Base-by-base conservation (phyloP, 2,797 vertebrate species). In the Leucoraja ocellata region DNA sequence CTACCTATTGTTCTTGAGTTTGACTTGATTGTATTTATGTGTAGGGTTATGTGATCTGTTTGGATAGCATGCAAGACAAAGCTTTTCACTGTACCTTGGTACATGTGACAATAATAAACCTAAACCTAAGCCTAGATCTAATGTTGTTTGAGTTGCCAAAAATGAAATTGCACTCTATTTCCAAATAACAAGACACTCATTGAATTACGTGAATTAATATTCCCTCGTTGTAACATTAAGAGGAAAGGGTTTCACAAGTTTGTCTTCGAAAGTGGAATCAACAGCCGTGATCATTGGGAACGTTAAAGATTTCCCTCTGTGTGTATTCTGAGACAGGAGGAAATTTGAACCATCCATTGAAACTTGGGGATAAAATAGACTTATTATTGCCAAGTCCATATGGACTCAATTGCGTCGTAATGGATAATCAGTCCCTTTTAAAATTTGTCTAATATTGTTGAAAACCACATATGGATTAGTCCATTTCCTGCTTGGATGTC, bases 391-490 rank as follows among this genome's bases (percentile, higher is more conserved):
- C 95, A 96, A 95, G 96, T 96, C 96, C 97, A 97, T 95, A 97
- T 96, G 97, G 97, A 97, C 96, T 96, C 96, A 96, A 96, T 96
- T 96, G 95, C 95, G 96, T 95, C 96, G 96, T 97, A 96, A 96
- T 96, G 96, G 96, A 96, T 96, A 96, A 97, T 97, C 96, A 97
- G 95, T 96, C 96, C 95, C 95, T 96, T 96, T 97, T 96, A 96
- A 39, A 71, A 96, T 97, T 96, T 95, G 96, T 96, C 96, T 97
- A 96, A 97, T 97, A 97, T 96, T 97, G 97, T 97, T 96, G 97
- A 95, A 97, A 97, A 96, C 96, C 96, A 96, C 96, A 95, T 97
- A 97, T 96, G 96, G 96, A 97, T 98, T 97, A 97, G 96, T 95
- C 95, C 94, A 95, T 97, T 98, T 98, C 97, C 97, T 97, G 96